Conservation (phyloP, 2,113 vertebrate species). For the Notothenia rossii region DNA sequence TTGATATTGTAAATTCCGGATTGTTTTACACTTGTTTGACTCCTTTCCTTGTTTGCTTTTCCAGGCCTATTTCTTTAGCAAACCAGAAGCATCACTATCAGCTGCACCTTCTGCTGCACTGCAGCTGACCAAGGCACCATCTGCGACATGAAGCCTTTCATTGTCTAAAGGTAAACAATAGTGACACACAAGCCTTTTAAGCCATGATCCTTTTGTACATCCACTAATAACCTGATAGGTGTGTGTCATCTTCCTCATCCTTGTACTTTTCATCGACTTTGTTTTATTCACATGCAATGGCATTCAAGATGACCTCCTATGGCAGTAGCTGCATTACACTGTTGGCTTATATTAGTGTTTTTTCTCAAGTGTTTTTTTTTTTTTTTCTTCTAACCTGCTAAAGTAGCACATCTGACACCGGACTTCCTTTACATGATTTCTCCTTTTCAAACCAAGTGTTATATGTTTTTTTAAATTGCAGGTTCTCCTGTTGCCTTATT, state of each 20-base stretch:
- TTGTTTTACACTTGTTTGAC: constrained; percentile 2
- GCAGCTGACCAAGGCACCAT: constrained; percentile 39
- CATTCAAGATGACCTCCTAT: not conserved
- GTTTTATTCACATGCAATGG: not conserved
- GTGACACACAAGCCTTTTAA: constrained; percentile 1
- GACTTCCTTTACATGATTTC: constrained; percentile 78
- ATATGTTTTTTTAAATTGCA: constrained; percentile 74
- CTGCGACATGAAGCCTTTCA: constrained; percentile 61
- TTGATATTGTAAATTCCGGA: not conserved
- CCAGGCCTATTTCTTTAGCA: constrained; percentile 94
- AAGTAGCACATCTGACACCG: constrained; percentile 54
- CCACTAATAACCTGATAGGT: constrained; percentile 20
- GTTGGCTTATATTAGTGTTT: constrained; percentile 1
- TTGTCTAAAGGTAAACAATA: constrained; percentile 64
- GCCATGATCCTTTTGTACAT: not conserved
- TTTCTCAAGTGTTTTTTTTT: not conserved
- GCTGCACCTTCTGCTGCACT: constrained; percentile 30
- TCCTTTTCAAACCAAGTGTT: constrained; percentile 69
- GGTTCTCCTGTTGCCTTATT: constrained; percentile 83
- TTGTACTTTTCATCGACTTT: not conserved
- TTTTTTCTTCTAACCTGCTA: constrained; percentile 26
- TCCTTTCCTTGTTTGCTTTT: constrained; percentile 9
- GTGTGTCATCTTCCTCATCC: not conserved
- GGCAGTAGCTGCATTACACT: not conserved
- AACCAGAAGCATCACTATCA: constrained; percentile 63